Evolutionary conservation across 2,888 invertebrate species (phyloP).

Genomic region (Drosophila borborema): DNA sequence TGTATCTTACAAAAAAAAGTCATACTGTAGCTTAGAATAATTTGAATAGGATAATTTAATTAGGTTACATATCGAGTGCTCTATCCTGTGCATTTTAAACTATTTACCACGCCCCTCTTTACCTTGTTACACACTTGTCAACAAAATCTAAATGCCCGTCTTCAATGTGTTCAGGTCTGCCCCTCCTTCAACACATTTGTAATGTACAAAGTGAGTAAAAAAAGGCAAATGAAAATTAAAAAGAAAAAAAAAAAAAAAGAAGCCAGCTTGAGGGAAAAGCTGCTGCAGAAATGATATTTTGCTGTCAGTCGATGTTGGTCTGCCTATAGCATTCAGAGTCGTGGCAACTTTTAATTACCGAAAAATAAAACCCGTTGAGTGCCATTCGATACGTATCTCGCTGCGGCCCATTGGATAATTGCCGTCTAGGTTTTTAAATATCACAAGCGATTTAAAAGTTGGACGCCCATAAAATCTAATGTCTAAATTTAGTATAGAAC

Average conservation of each 20-base stretch:
- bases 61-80: too few species aligned
- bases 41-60: too few species aligned
- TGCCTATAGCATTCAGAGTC: background rate
- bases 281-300: background rate
- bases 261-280: conserved; percentile 1
- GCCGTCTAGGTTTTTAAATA: conserved; percentile 30
- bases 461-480: conserved; percentile 55
- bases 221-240: background rate
- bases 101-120: background rate
- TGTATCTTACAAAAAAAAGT: too few species aligned
- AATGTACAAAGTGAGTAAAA: background rate
- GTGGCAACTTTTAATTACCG: conserved; percentile 13
- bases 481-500: conserved; percentile 57
- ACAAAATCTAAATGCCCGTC: background rate
- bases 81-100: background rate
- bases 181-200: background rate
- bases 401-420: background rate
- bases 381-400: conserved; percentile 6
- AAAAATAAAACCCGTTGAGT: conserved; percentile 15
- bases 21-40: too few species aligned
- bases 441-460: conserved; percentile 63
- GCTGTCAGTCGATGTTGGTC: background rate
- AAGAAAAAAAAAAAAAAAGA: background rate
- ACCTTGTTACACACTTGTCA: too few species aligned
- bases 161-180: background rate